These are phyloP conservation scores for Lutjanus argentimaculatus DNA, from an alignment of 2,797 vertebrate species.

Conservation along the genomic window DNA sequence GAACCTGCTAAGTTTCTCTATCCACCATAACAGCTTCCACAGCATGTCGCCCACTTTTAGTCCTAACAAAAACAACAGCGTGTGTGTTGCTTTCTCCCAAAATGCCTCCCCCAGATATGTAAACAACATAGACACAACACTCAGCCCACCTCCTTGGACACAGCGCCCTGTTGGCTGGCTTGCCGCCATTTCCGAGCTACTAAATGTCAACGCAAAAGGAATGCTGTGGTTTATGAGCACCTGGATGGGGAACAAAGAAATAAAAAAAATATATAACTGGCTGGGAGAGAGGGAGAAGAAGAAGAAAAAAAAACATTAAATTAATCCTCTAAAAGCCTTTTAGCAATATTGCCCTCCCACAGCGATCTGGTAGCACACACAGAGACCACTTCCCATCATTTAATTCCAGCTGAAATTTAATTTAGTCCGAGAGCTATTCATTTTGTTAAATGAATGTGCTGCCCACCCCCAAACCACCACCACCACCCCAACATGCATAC, in stretches of 20 bases:
- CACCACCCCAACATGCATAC: constrained; percentile 54
- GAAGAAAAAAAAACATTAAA: constrained; percentile 69
- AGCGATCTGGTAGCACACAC: constrained; percentile 78
- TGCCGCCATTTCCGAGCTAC: constrained; percentile 67
- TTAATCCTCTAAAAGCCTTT: constrained; percentile 92
- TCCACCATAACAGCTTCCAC: constrained; percentile 42
- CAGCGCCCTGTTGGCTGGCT: constrained; percentile 67
- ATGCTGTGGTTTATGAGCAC: constrained; percentile 78
- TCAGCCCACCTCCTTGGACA: constrained; percentile 58
- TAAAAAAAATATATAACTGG: constrained; percentile 48
- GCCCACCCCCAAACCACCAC: constrained; percentile 56
- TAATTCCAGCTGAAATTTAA: constrained; percentile 87
- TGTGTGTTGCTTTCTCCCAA: constrained; percentile 37
- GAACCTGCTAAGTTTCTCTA: constrained; percentile 32
- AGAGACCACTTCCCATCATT: constrained; percentile 81
- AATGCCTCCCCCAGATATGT: constrained; percentile 37
- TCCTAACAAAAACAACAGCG: constrained; percentile 51
- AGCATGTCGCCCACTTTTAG: constrained; percentile 47
- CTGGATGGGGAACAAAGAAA: constrained; percentile 82
- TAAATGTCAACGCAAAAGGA: constrained; percentile 76
- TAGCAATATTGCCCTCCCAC: constrained; percentile 85
- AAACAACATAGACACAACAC: constrained; percentile 58
- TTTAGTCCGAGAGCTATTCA: constrained; percentile 89
- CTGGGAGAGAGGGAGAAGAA: constrained; percentile 62
- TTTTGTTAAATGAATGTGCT: constrained; percentile 85